Evolutionary conservation across 2,888 invertebrate species (phyloP).

Genomic region (Meteorus colon): DNA sequence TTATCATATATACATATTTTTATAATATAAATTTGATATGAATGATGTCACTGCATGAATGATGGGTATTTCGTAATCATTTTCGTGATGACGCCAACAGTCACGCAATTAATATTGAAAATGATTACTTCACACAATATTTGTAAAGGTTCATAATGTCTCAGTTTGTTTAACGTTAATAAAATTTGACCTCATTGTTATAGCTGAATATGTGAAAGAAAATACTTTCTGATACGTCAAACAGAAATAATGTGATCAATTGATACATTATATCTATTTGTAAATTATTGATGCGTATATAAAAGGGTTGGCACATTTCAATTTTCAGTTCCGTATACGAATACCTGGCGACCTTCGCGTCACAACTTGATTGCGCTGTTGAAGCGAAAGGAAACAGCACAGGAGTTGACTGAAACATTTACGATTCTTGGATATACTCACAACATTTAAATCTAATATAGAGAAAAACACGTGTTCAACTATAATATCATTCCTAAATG

Average conservation of each 20-base stretch:
- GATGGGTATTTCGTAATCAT: background rate
- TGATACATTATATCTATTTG: no score
- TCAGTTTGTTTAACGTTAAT: background rate
- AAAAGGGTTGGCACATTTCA: background rate
- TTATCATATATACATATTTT: background rate
- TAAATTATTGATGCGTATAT: background rate
- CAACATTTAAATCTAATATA: background rate
- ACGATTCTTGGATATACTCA: background rate
- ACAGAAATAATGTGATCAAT: no score
- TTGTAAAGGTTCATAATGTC: background rate
- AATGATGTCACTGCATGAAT: background rate
- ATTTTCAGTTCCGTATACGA: slow-evolving; percentile 51
- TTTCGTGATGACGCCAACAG: background rate
- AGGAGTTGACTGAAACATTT: slow-evolving; percentile 29
- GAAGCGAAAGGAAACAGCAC: slow-evolving; percentile 49
- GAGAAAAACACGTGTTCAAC: background rate
- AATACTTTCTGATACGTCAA: no score
- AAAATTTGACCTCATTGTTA: background rate
- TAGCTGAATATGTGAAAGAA: no score
- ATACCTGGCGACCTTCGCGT: slow-evolving; percentile 50
- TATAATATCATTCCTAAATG: background rate
- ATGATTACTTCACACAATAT: background rate
- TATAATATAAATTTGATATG: background rate
- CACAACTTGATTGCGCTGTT: slow-evolving; percentile 22
- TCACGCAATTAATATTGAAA: background rate